phyloP scores from a whole-genome alignment of 2,888 invertebrate genomes.

The Eupithecia abbreviata region DNA sequence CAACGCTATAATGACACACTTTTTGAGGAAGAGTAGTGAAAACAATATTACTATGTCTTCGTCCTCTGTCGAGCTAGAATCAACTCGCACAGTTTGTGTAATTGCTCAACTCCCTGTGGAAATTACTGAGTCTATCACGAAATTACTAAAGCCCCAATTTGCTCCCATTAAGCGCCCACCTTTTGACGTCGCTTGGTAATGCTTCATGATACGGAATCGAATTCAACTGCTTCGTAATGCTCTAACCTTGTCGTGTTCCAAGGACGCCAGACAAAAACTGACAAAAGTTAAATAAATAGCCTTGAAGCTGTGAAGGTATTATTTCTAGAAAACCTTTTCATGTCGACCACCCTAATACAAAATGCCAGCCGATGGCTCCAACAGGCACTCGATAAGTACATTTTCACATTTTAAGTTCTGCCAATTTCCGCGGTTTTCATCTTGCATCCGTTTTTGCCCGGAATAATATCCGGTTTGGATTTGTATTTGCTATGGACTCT shows the following conservation, averaged over 20 bases:
- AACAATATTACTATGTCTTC: not conserved
- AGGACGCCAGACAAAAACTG: not conserved
- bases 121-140: not conserved
- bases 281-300: not conserved
- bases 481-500: not conserved
- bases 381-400: not conserved
- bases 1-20: no score
- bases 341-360: not conserved
- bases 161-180: not conserved
- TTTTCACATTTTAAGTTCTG: not conserved
- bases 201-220: constrained; percentile 1
- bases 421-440: not conserved
- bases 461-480: not conserved
- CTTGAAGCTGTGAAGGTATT: not conserved
- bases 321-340: not conserved
- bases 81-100: not conserved
- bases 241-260: not conserved
- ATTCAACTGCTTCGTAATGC: not conserved
- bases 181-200: constrained; percentile 1
- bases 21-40: not conserved
- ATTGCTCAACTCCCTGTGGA: not conserved
- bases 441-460: not conserved
- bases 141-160: not conserved
- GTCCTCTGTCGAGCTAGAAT: not conserved
- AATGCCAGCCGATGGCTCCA: not conserved